Evolutionary conservation across 2,888 invertebrate species (phyloP).

Genomic region (Sycophila texana): DNA sequence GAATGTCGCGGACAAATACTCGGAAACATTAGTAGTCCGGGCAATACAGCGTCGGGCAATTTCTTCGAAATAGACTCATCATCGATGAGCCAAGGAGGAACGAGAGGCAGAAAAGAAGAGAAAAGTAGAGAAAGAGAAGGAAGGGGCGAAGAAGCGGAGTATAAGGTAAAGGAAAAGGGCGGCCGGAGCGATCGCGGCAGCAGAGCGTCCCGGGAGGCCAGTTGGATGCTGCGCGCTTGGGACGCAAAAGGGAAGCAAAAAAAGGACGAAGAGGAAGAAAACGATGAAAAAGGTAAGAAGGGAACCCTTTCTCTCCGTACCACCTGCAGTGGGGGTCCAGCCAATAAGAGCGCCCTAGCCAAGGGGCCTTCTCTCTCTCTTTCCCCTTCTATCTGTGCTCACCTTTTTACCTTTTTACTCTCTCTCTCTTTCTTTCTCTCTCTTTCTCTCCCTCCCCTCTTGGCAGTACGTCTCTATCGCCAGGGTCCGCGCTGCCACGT

Average conservation of each 20-base stretch:
- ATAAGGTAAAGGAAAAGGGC: constrained; percentile 47
- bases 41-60: constrained; percentile 60
- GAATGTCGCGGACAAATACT: constrained; percentile 27
- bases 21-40: constrained; percentile 39
- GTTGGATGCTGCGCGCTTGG: constrained; percentile 42
- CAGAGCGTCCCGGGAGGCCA: constrained; percentile 46
- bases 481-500: background rate
- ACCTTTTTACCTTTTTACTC: background rate
- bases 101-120: background rate
- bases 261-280: constrained; percentile 10
- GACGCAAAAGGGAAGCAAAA: constrained; percentile 50
- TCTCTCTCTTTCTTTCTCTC: background rate
- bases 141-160: background rate
- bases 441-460: constrained; percentile 47
- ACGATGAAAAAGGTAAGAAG: constrained; percentile 43
- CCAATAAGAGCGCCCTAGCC: constrained; percentile 57
- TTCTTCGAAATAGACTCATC: constrained; percentile 65
- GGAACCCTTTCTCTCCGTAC: constrained; percentile 56
- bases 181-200: constrained; percentile 27
- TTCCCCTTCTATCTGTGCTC: constrained; percentile 18
- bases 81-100: constrained; percentile 55
- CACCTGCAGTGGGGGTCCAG: constrained; percentile 56
- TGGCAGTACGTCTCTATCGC: constrained; percentile 14
- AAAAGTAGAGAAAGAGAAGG: constrained; percentile 6
- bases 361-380: constrained; percentile 59